Base-by-base conservation (phyloP, 2,113 vertebrate species). In the Leiothrix lutea region DNA sequence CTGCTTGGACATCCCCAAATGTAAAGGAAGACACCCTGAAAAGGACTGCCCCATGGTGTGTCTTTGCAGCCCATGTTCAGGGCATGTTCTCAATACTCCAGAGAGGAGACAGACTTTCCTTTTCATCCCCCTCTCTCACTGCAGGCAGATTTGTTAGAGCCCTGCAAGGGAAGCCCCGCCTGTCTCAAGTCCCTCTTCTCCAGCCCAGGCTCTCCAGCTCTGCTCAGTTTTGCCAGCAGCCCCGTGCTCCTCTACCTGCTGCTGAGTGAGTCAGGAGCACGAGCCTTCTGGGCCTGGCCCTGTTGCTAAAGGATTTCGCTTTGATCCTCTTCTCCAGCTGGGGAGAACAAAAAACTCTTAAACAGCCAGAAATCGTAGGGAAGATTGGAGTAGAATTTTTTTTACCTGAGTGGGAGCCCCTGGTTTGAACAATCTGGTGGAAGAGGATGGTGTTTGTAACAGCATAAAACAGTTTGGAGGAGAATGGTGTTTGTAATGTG, bases 71-170 rank as follows among this genome's bases (percentile, higher is more conserved):
- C 54, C 1, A 0, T 19, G 16, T 61, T 82, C 28, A 31, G n/a
- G 56, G 31, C 36, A 5, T 0, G 2, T 40, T 14, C 53, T 51
- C 24, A 56, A 1, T 4, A 5, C 28, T 0, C 31, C 23, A 2
- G 56, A 78, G 25, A 65, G 54, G 23, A 80, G 36, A 20, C 0
- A 8, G 17, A 6, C 45, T 93, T 80, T 84, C 19, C 31, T 74
- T 35, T 70, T 7, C 3, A 47, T n/a, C 26, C 28, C 45, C 57
- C 12, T 50, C 45, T 29, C 38, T 60, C 67, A 4, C 11, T 65
- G 69, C 58, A 72, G 45, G 58, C 31, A 61, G 45, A 9, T 83
- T 69, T 33, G 12, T 51, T 5, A 36, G 20, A 81, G 61, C 53
- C 36, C 79, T 81, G 44, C 11, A 5, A 50, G 57, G 38, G 13